These are phyloP conservation scores for Tachuris rubrigastra DNA, from an alignment of 2,113 vertebrate genomes.

Conservation along the genomic window DNA sequence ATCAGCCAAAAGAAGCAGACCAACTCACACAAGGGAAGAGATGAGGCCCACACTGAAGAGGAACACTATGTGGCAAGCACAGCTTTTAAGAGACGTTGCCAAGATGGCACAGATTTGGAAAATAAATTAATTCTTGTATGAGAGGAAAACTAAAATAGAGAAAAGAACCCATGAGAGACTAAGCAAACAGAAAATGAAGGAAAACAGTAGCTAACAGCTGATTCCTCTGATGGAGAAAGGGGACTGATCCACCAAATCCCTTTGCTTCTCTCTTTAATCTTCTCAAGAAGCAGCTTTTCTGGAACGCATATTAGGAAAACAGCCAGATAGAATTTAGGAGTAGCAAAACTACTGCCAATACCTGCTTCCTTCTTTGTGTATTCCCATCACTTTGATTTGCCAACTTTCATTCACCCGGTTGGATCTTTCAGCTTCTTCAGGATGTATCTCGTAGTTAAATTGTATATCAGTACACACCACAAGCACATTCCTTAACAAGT, in stretches of 20 bases:
- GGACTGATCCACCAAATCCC: not conserved
- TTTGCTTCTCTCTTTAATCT: not conserved
- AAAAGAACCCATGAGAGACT: not conserved
- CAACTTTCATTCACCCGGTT: not conserved
- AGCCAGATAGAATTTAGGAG: not conserved
- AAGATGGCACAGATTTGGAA: not conserved
- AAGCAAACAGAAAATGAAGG: not conserved
- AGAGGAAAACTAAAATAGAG: not conserved
- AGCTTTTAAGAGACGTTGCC: not conserved
- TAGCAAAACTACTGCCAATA: slow-evolving; percentile 2
- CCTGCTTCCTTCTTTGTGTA: not conserved
- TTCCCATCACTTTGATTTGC: not conserved
- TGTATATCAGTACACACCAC: not conserved
- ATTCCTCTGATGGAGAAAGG: not conserved
- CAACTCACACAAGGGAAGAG: not conserved
- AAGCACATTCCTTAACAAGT: not conserved
- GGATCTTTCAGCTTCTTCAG: not conserved
- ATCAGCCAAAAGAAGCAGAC: not conserved
- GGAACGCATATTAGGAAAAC: not conserved
- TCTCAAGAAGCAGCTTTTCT: not conserved
- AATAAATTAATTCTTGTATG: not conserved
- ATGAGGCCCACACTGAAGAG: not conserved
- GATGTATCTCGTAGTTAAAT: not conserved
- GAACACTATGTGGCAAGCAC: not conserved
- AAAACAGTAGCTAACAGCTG: not conserved